A percentile compares a stretch with the other conserved stretches of the same genome.
Evolutionary conservation across 2,113 vertebrate genomes (phyloP).

Genomic region (Odontesthes bonariensis): DNA sequence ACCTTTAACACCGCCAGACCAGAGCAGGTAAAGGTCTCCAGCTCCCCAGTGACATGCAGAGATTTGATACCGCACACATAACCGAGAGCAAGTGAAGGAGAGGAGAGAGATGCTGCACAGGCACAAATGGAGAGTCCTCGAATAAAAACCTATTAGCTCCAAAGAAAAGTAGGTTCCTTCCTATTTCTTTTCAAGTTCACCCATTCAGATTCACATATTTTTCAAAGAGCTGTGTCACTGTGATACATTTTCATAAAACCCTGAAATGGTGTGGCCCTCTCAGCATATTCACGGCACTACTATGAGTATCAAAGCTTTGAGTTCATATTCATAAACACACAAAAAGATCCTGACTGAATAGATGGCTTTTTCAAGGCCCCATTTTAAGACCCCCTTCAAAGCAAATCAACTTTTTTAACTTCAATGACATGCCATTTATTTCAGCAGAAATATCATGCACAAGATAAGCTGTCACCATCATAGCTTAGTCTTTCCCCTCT

Average conservation of each 20-base stretch:
- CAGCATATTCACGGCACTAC: not conserved
- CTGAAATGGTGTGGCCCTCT: conserved; percentile 17
- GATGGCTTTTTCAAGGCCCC: not conserved
- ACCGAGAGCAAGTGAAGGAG: conserved; percentile 6
- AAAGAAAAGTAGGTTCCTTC: conserved; percentile 31
- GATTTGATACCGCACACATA: conserved; percentile 43
- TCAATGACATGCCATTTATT: not conserved
- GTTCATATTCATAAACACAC: conserved; percentile 19
- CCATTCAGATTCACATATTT: conserved; percentile 35
- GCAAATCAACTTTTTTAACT: not conserved
- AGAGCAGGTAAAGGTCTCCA: conserved; percentile 74
- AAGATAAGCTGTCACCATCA: not conserved
- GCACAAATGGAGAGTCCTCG: conserved; percentile 43
- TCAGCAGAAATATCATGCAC: not conserved
- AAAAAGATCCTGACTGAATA: not conserved
- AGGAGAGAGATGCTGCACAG: conserved; percentile 1
- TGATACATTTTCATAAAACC: conserved; percentile 17
- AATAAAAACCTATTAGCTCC: conserved; percentile 42
- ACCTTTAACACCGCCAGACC: conserved; percentile 74
- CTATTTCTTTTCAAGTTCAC: conserved; percentile 41
- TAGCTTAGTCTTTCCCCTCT: too few species aligned
- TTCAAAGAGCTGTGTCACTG: conserved; percentile 40
- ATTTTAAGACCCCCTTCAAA: not conserved
- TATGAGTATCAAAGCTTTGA: conserved; percentile 7
- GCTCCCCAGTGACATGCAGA: conserved; percentile 61